Evolutionary conservation across 2,888 invertebrate genomes (phyloP).

Genomic region (Dinocampus coccinellae): DNA sequence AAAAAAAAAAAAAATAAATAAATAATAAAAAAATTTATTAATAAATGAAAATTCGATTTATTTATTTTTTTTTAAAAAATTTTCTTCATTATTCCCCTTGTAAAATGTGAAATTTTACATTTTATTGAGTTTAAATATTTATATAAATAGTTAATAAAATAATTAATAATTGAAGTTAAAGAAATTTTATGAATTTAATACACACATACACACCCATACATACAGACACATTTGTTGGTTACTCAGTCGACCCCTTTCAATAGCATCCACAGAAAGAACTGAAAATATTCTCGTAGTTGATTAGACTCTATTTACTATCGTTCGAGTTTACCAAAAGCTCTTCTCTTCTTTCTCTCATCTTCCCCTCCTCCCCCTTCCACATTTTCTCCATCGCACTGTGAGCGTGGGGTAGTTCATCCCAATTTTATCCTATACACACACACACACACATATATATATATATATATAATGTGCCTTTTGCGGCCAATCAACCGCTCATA

Average conservation of each 20-base stretch:
- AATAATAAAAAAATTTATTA: background rate
- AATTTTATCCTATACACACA: background rate
- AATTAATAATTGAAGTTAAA: too few species aligned
- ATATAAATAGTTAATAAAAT: too few species aligned
- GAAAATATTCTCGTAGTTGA: constrained; percentile 60
- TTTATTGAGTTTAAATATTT: too few species aligned
- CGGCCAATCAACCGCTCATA: constrained; percentile 68
- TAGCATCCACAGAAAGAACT: constrained; percentile 2
- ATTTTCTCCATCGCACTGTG: constrained; percentile 4
- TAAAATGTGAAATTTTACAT: too few species aligned
- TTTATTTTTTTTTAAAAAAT: too few species aligned
- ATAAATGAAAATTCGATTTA: too few species aligned
- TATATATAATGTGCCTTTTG: constrained; percentile 60
- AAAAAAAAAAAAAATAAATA: background rate
- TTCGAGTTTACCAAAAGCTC: constrained; percentile 55
- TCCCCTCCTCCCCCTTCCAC: too few species aligned
- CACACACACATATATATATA: background rate
- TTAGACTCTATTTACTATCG: constrained; percentile 69
- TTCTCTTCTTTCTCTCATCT: constrained; percentile 15
- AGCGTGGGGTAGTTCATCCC: background rate
- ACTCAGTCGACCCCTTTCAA: background rate
- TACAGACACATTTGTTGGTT: background rate
- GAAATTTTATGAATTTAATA: background rate
- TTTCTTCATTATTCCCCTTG: too few species aligned
- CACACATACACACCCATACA: too few species aligned